Percentiles rank a stretch among this genome's conserved stretches.
phyloP scores from a whole-genome alignment of 2,888 invertebrate genomes.

The Acanthococcus lagerstroemiae region DNA sequence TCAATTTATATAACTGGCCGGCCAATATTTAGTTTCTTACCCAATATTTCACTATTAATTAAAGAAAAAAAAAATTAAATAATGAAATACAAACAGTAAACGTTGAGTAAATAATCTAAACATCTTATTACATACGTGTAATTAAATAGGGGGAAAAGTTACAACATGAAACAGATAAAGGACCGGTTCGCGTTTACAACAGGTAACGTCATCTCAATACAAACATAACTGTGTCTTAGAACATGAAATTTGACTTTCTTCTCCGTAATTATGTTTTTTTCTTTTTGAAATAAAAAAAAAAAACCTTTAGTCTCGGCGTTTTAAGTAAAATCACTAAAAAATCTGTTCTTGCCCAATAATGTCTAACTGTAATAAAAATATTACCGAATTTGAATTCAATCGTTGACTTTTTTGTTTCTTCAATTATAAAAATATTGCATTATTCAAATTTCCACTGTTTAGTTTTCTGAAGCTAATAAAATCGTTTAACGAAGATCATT shows the following conservation, averaged over 20 bases:
- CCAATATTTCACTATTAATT: background rate
- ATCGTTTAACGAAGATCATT: too few relatives aligned
- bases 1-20: background rate
- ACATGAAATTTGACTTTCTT: constrained; percentile 8
- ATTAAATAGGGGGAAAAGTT: constrained; percentile 1
- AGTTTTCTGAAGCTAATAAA: too few relatives aligned
- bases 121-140: background rate
- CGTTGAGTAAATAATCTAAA: constrained; percentile 11
- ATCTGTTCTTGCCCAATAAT: too few relatives aligned
- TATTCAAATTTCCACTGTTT: too few relatives aligned
- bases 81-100: constrained; percentile 8
- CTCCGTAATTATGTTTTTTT: too few relatives aligned
- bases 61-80: background rate
- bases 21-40: background rate
- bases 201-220: constrained; percentile 18
- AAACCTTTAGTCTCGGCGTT: too few relatives aligned
- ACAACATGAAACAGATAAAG: constrained; percentile 16
- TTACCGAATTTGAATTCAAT: too few relatives aligned
- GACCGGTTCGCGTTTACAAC: constrained; percentile 9
- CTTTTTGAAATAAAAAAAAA: too few relatives aligned
- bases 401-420: too few relatives aligned
- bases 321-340: too few relatives aligned
- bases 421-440: too few relatives aligned
- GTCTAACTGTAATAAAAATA: too few relatives aligned
- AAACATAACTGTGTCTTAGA: constrained; percentile 9